phyloP scores from a whole-genome alignment of 2,113 vertebrate species.

The Passer montanus region DNA sequence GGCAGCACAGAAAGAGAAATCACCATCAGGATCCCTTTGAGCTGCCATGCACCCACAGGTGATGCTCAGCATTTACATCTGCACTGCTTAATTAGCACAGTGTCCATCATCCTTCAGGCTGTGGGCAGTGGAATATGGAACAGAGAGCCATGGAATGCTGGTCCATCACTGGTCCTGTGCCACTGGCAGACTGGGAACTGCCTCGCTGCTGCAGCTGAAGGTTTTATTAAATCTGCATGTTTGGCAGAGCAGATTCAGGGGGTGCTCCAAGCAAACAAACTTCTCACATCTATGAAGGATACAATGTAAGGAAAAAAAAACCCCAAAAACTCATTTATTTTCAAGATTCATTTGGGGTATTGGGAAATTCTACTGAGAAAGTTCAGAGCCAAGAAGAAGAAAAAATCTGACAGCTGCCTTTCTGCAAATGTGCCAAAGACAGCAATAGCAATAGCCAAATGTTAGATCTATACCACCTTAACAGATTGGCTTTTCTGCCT shows the following conservation, averaged over 20 bases:
- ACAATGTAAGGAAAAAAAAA: not conserved
- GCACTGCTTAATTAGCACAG: not conserved
- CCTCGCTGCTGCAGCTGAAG: not conserved
- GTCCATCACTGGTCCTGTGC: not conserved
- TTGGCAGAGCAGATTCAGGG: not conserved
- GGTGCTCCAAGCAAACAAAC: not conserved
- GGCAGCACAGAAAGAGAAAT: not conserved
- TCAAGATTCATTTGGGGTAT: not conserved
- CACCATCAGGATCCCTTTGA: not conserved
- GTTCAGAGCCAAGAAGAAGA: not conserved
- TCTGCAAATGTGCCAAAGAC: not conserved
- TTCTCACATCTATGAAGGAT: not conserved
- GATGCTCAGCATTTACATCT: not conserved
- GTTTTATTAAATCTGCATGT: not conserved
- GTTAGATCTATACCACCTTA: not conserved
- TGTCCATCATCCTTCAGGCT: not conserved
- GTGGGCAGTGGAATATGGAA: not conserved
- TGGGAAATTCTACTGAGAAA: not conserved
- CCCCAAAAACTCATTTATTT: not conserved
- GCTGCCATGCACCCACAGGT: not conserved
- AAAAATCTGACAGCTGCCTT: not conserved
- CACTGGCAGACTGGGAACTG: not conserved
- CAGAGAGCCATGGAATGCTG: not conserved
- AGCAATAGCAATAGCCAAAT: not conserved
- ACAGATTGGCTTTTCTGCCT: not conserved